Evolutionary conservation across 1,140 invertebrate genomes (phyloP).

Genomic region (Hermatobates lingyangjiaoensis): DNA sequence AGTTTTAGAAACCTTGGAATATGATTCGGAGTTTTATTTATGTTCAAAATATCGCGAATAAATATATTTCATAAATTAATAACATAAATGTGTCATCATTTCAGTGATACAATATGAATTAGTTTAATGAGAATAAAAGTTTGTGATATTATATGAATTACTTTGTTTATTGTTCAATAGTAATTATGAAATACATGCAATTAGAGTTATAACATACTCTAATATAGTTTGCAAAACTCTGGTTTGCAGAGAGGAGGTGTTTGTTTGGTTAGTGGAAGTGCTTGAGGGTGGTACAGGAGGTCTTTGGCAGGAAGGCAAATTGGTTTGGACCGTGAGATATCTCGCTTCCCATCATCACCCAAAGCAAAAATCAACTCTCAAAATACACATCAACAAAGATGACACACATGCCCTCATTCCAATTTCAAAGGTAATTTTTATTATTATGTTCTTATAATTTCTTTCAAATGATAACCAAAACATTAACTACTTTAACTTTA

Average conservation of each 20-base stretch:
- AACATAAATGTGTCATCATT: too few relatives aligned
- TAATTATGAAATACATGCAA: background rate
- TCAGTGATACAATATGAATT: too few relatives aligned
- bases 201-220: background rate
- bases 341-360: conserved; percentile 24
- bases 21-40: too few relatives aligned
- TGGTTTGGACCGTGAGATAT: conserved; percentile 62
- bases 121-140: too few relatives aligned
- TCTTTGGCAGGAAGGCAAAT: conserved; percentile 54
- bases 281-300: conserved; percentile 54
- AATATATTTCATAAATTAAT: too few relatives aligned
- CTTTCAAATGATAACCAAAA: too few relatives aligned
- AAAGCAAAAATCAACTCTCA: conserved; percentile 45
- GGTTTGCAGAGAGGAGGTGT: conserved; percentile 52
- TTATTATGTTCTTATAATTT: too few relatives aligned
- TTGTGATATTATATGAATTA: background rate
- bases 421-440: conserved; percentile 64
- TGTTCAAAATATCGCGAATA: too few relatives aligned
- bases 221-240: background rate
- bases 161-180: background rate
- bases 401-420: conserved; percentile 84
- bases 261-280: conserved; percentile 78
- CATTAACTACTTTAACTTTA: too few relatives aligned
- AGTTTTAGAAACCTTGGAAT: too few relatives aligned
- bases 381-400: conserved; percentile 81